These are phyloP conservation scores for Aphidius ervi DNA, from an alignment of 1,140 invertebrate species.

Conservation along the genomic window DNA sequence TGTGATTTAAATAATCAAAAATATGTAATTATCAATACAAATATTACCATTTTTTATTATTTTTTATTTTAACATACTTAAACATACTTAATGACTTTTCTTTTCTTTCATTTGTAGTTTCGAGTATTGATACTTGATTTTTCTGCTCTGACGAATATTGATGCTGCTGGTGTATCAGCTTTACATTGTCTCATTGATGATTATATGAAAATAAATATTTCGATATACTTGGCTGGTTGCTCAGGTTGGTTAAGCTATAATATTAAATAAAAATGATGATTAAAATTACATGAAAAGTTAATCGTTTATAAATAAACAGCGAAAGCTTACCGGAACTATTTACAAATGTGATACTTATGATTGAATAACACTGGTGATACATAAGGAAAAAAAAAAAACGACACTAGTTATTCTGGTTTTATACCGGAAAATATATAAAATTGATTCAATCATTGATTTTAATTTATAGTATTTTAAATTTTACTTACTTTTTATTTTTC, in stretches of 20 bases:
- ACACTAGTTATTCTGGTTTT: slow-evolving; percentile 11
- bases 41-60: neutral
- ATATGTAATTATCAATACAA: slow-evolving; percentile 1
- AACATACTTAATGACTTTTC: neutral
- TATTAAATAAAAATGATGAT: neutral
- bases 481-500: slow-evolving; percentile 11
- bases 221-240: slow-evolving; percentile 59
- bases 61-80: no score
- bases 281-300: no score
- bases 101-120: slow-evolving; percentile 43
- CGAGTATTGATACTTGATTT: slow-evolving; percentile 66
- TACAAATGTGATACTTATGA: no score
- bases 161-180: slow-evolving; percentile 62
- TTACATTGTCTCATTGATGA: slow-evolving; percentile 57
- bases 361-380: no score
- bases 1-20: no score
- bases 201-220: slow-evolving; percentile 54
- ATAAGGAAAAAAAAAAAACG: neutral
- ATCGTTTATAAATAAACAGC: no score
- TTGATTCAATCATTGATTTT: neutral
- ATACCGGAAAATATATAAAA: slow-evolving; percentile 3
- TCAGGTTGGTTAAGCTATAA: slow-evolving; percentile 52
- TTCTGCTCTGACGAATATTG: slow-evolving; percentile 66
- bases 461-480: neutral
- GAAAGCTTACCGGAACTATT: no score